Conservation (phyloP, 2,113 vertebrate species). For the Perognathus longimembris region DNA sequence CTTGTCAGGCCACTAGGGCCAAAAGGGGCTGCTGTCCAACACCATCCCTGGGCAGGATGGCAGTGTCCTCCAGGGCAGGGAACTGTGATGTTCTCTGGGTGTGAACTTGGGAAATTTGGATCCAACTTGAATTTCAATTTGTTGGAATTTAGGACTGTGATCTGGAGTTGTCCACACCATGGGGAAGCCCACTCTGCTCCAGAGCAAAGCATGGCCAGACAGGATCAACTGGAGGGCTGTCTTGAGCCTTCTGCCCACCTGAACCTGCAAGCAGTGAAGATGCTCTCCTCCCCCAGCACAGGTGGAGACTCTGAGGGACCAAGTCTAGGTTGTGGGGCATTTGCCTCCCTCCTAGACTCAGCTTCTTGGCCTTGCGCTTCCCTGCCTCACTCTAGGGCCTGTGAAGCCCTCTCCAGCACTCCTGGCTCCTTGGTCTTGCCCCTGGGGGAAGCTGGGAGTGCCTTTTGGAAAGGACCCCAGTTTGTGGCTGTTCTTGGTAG, state of each 20-base stretch:
- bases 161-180: neutral
- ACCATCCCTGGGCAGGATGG: fast-evolving
- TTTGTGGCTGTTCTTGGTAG: constrained; percentile 27
- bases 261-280: neutral
- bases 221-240: neutral
- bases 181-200: neutral
- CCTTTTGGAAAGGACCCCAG: constrained; percentile 43
- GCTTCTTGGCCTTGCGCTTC: too few species aligned
- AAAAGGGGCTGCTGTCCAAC: neutral
- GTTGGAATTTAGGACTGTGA: neutral
- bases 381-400: fast-evolving
- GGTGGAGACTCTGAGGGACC: neutral
- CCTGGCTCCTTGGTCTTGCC: neutral
- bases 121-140: neutral
- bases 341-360: neutral
- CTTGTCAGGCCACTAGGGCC: too few species aligned
- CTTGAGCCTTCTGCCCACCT: neutral
- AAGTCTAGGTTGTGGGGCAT: neutral
- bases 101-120: neutral
- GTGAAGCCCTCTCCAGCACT: neutral
- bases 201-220: neutral
- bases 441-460: neutral
- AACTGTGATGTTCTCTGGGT: neutral
- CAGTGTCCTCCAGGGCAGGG: neutral
- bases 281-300: neutral